Base-by-base conservation (phyloP, 2,888 invertebrate genomes). In the Sympetrum striolatum region DNA sequence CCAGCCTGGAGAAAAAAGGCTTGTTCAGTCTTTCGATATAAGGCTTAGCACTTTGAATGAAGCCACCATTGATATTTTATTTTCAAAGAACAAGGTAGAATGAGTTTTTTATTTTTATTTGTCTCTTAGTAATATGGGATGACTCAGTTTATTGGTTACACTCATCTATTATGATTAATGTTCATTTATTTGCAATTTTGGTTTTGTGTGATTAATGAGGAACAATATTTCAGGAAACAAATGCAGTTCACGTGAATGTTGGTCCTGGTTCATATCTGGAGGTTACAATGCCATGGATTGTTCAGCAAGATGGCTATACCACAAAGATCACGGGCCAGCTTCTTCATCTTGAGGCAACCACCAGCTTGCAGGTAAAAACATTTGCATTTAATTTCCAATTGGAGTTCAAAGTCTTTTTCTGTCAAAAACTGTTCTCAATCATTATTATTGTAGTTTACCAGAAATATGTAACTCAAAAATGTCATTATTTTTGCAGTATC, bases 191-290 rank as follows among this genome's bases (percentile, higher is more conserved):
- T 53, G n/a, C n/a, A 53, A 6, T 53, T 18, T 18, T 0, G 15
- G 18, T 18, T 44, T 39, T 39, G 39, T 39, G 6, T 39, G 6
- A 39, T 39, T 44, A 8, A 1, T 64, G 4, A 64, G 64, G 3
- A 22, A 86, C 39, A 90, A 22, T 90, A 64, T 91, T 92, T 12
- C 94, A 98, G 94, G 98, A 98, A 95, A 98, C 99, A 0, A 99
- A 99, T 94, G 99, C 99, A 12, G 97, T 99, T 92, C 99, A 99
- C 93, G 97, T 99, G 92, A 98, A 98, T 92, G 97, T 99, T 91
- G 98, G 98, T 14, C 97, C 98, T 58, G 99, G 99, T 2, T 99
- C 99, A 5, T 99, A 99, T 94, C 95, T 99, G 91, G 99, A 99
- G 95, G 96, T 98, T n/a, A 98, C 98, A 39, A 96, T 99, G 93